phyloP scores from a whole-genome alignment of 2,113 vertebrate species.

The Isurus oxyrinchus region DNA sequence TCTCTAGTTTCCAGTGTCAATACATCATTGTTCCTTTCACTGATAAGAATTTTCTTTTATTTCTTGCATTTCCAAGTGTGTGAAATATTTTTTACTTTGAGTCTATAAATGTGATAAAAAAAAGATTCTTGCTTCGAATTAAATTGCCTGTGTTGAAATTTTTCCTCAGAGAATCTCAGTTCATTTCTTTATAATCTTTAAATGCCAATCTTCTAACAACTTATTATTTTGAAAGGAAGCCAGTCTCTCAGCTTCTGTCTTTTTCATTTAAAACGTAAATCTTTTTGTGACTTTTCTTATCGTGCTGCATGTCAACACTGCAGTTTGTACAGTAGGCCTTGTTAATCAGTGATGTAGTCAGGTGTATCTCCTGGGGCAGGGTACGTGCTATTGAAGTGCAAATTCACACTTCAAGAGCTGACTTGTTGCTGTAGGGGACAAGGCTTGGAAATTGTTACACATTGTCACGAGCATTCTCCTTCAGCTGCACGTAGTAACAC shows the following conservation, averaged over 20 bases:
- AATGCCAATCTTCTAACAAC: neutral
- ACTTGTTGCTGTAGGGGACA: neutral
- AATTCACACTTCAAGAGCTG: neutral
- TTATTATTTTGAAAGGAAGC: neutral
- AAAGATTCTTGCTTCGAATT: neutral
- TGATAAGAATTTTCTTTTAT: slow-evolving; percentile 4
- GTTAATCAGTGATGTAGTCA: neutral
- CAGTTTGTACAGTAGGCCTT: neutral
- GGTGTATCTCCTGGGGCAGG: neutral
- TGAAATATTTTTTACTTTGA: neutral
- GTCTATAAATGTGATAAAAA: neutral
- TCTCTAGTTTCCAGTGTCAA: neutral
- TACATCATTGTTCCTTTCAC: neutral
- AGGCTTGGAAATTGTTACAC: neutral
- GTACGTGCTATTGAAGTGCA: neutral
- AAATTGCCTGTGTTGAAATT: neutral
- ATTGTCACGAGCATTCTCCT: neutral
- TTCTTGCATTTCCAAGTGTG: neutral
- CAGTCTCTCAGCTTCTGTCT: neutral
- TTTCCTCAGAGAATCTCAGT: neutral
- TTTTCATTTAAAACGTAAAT: neutral
- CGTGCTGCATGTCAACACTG: neutral
- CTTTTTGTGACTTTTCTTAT: neutral
- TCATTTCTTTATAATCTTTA: neutral
- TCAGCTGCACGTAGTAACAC: neutral